A percentile compares a stretch with the other conserved stretches of the same genome.
phyloP scores from a whole-genome alignment of 2,888 invertebrate species.

The Macaria notata region DNA sequence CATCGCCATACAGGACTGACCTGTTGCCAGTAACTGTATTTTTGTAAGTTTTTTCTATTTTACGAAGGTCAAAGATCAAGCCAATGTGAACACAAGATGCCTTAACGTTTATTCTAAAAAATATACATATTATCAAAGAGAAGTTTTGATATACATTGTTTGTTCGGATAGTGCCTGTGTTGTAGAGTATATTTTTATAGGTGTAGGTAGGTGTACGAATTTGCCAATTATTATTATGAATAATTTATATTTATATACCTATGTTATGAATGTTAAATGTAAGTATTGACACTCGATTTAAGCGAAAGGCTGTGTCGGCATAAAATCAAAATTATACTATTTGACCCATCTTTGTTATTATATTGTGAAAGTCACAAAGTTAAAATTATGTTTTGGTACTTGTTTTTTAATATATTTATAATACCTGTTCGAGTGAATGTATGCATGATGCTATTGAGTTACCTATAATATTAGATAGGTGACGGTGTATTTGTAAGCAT shows the following conservation, averaged over 20 bases:
- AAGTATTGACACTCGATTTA: conserved; percentile 36
- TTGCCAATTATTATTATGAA: conserved; percentile 45
- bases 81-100: conserved; percentile 13
- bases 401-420: not conserved
- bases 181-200: conserved; percentile 47
- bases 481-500: conserved; percentile 20
- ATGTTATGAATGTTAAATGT: conserved; percentile 36
- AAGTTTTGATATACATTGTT: conserved; percentile 19
- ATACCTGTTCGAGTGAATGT: conserved; percentile 1
- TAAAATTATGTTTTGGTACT: too few relatives aligned
- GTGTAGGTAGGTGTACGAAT: conserved; percentile 49
- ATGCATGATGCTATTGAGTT: conserved; percentile 23
- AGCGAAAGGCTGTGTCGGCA: conserved; percentile 47
- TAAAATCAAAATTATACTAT: conserved; percentile 1
- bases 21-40: too few relatives aligned
- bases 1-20: too few relatives aligned
- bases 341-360: conserved; percentile 16
- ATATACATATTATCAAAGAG: not conserved
- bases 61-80: conserved; percentile 6
- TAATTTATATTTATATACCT: conserved; percentile 39
- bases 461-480: conserved; percentile 32
- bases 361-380: conserved; percentile 5
- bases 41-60: not conserved
- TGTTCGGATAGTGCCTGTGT: conserved; percentile 50
- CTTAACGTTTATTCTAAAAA: conserved; percentile 4